Base-by-base conservation (phyloP, 1,140 invertebrate species). In the Micrasema minimum region DNA sequence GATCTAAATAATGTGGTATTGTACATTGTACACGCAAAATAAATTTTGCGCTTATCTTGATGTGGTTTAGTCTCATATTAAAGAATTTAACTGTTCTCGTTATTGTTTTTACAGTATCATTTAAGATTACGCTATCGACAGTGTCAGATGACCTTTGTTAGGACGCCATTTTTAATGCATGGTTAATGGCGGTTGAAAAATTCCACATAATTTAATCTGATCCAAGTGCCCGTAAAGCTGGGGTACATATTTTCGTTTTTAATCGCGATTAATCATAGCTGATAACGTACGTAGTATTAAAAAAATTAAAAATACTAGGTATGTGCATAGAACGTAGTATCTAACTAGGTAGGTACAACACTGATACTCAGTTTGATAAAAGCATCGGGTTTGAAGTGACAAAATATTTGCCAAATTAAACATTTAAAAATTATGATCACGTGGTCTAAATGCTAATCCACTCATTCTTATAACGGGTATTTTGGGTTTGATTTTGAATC, bases 11-110 rank as follows among this genome's bases (percentile, higher is more conserved):
- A 23, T 23, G 41, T 43, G 41, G 37, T 11, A 51, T 18, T 11
- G n/a, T n/a, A n/a, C 53, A 59, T 62, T 62, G 57, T 62, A 62
- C 22, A 45, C 18, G 38, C 57, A 62, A 43, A 62, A n/a, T 62
- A 62, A 61, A 43, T 59, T 62, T 45, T 14, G 41, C 23, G 18
- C 57, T 62, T 62, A 62, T 62, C 57, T 43, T 45, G 38, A 23
- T 43, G 57, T 38, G 12, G 41, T 45, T 62, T 10, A 3, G 57
- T 62, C 38, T 62, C 57, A 38, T 62, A 62, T 62, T 62, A 45
- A 62, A 45, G 38, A 62, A 62, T 62, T 62, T 62, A 22, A 62
- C 14, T 62, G 38, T 23, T 2, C n/a, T 11, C 57, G 16, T 62
- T n/a, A 62, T 43, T 62, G 57, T n/a, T 62, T 62, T 61, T 62